Percentiles rank a stretch among this genome's conserved stretches.
phyloP scores from a whole-genome alignment of 2,113 vertebrate species.

The Picathartes gymnocephalus region DNA sequence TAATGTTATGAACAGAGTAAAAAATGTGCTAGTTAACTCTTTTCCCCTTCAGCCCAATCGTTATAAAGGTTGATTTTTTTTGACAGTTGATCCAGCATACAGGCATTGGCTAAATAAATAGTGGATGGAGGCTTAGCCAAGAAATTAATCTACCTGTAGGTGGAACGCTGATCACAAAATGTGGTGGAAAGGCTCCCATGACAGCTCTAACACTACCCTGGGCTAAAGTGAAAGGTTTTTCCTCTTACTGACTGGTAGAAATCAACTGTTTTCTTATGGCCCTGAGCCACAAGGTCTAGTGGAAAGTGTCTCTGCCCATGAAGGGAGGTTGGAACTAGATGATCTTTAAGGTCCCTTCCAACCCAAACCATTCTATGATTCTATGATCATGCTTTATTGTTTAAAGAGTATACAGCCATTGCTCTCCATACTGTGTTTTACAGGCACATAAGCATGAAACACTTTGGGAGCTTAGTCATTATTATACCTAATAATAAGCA shows the following conservation, averaged over 20 bases:
- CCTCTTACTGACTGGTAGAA: background rate
- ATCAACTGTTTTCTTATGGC: background rate
- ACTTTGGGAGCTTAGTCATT: background rate
- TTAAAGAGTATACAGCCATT: background rate
- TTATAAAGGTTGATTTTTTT: background rate
- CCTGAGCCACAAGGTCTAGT: background rate
- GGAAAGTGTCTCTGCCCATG: background rate
- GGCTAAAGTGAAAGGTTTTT: background rate
- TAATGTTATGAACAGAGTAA: background rate
- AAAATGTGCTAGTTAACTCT: background rate
- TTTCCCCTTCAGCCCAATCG: background rate
- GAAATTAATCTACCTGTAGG: background rate
- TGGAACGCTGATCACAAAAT: background rate
- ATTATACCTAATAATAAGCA: constrained; percentile 3
- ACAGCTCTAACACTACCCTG: background rate
- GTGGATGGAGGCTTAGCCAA: background rate
- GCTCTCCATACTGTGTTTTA: background rate
- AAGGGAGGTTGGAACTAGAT: background rate
- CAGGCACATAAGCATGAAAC: background rate
- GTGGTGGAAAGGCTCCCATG: background rate
- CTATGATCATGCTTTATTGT: background rate
- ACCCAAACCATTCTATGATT: background rate
- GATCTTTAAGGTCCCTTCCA: background rate
- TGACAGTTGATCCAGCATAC: background rate
- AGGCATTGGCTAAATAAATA: background rate